phyloP scores from a whole-genome alignment of 2,888 invertebrate genomes.

The Chrysina gloriosa region DNA sequence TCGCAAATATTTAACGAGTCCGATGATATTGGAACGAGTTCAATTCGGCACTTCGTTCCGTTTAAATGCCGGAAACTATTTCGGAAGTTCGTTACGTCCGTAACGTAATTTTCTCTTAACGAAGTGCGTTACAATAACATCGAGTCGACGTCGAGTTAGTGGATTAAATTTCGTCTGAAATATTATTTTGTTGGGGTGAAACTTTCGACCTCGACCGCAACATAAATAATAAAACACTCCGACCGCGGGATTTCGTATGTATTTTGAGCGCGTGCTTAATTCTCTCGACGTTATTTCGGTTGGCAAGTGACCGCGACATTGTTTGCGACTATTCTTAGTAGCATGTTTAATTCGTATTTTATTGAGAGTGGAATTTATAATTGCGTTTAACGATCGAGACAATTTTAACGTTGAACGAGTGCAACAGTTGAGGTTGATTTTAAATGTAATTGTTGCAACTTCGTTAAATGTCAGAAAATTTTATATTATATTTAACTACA shows the following conservation, averaged over 20 bases:
- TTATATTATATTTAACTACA: no score
- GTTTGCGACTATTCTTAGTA: conserved; percentile 13
- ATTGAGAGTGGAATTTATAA: no score
- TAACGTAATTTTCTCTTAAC: neutral
- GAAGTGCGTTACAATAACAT: neutral
- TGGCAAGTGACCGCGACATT: conserved; percentile 18
- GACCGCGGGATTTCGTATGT: neutral
- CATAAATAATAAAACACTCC: conserved; percentile 4
- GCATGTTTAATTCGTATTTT: neutral
- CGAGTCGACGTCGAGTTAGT: neutral
- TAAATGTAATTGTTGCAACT: no score
- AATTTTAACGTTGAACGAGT: no score
- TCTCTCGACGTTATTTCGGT: neutral
- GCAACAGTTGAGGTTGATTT: no score
- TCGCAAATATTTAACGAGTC: neutral
- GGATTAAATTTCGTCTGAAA: neutral
- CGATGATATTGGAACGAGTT: no score
- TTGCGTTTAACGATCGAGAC: no score
- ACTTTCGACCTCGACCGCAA: neutral
- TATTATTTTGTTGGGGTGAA: neutral
- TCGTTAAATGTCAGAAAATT: no score
- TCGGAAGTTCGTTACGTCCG: no score
- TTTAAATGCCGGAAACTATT: no score
- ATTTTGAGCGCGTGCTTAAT: neutral
- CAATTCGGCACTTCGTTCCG: no score